Evolutionary conservation across 2,113 vertebrate species (phyloP).

Genomic region (Tyto alba): DNA sequence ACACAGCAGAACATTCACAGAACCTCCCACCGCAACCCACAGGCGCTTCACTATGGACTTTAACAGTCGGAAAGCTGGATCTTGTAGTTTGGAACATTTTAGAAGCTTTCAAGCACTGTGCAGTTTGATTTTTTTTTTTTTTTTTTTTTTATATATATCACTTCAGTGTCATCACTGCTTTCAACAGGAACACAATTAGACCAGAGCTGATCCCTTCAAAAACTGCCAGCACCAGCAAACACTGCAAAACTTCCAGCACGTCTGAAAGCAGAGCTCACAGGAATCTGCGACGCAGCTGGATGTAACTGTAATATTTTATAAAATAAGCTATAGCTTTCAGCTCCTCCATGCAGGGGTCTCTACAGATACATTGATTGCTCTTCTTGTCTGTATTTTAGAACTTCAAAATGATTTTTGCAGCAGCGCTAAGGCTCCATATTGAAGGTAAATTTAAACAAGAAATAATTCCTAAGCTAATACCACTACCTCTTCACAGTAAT

Average conservation of each 20-base stretch:
- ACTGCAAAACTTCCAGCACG: background rate
- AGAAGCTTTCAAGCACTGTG: background rate
- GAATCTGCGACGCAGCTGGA: background rate
- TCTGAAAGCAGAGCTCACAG: background rate
- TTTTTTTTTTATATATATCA: background rate
- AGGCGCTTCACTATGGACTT: background rate
- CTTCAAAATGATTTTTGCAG: background rate
- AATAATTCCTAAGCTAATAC: background rate
- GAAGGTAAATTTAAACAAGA: background rate
- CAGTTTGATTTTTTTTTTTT: background rate
- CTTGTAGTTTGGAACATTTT: background rate
- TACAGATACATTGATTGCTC: background rate
- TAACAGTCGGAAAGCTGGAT: accelerated
- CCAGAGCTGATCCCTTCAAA: background rate
- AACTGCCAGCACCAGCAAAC: background rate
- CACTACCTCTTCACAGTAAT: background rate
- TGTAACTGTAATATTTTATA: background rate
- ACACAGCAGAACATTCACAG: background rate
- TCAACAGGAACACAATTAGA: background rate
- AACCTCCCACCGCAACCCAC: background rate
- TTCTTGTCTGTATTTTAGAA: background rate
- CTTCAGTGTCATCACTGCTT: background rate
- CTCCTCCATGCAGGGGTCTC: background rate
- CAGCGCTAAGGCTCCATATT: background rate
- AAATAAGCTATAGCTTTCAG: background rate